These are phyloP conservation scores for Budorcas taxicolor DNA, from an alignment of 2,113 vertebrate species.

Conservation along the genomic window DNA sequence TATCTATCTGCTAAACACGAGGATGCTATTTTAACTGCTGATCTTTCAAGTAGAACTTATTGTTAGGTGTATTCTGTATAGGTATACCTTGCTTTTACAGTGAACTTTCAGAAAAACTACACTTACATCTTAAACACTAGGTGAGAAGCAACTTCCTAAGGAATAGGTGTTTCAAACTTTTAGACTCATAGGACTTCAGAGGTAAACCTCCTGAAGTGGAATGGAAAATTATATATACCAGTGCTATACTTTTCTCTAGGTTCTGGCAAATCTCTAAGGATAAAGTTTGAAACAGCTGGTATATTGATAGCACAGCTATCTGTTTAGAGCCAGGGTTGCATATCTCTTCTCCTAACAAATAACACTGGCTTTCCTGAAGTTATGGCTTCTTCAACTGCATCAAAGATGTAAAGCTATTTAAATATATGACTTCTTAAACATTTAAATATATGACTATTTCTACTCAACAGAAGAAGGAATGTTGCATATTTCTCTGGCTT, in stretches of 20 bases:
- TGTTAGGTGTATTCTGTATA: not conserved
- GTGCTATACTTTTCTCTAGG: not conserved
- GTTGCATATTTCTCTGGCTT: not conserved
- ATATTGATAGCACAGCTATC: not conserved
- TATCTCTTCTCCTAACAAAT: not conserved
- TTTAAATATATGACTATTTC: not conserved
- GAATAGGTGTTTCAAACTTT: not conserved
- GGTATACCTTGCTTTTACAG: not conserved
- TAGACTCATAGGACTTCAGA: not conserved
- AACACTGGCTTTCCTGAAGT: not conserved
- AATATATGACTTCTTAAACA: not conserved
- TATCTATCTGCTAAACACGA: not conserved
- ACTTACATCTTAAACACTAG: not conserved
- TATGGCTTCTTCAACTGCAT: not conserved
- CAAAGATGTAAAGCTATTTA: not conserved
- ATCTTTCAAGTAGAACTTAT: not conserved
- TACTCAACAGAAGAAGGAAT: not conserved
- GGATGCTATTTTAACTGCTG: not conserved
- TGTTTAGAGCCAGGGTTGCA: not conserved
- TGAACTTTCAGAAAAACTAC: not conserved
- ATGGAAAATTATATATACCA: not conserved
- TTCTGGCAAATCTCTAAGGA: not conserved
- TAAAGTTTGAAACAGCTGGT: constrained; percentile 12
- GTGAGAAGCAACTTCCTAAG: not conserved
- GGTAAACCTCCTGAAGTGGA: not conserved